Evolutionary conservation across 2,113 vertebrate species (phyloP), one percentile per base, ranked within the genome.

Genomic region (Nesospiza acunhae): DNA sequence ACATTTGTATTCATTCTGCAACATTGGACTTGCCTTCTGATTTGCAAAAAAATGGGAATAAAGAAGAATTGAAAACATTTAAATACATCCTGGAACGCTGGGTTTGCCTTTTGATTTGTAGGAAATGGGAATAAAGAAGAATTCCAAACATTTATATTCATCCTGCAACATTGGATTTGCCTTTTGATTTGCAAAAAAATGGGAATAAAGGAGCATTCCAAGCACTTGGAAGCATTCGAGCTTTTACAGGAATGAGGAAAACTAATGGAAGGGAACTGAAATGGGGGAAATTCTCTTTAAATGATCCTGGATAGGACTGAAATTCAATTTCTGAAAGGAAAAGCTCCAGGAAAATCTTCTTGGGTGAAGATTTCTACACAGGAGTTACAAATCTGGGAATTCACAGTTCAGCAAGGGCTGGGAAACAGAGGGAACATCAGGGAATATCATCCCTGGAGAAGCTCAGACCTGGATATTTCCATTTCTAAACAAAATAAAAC

Each of bases 131-230:
- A 33, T 46, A 44, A 74, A 46, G 12, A 21, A 33, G 16, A 13
- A 37, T 24, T 78, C 24, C 39, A 24, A 33, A 6, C 11, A 11
- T 55, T 42, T 42, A 4, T 2, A 7, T 16, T 0, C 33, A 70
- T 18, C 23, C 35, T 11, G 24, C 1, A 30, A 10, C 2, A 0
- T 3, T 47, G 18, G 9, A 0, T 53, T 52, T 52, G 37, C 18
- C 30, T 42, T 26, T 4, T 21, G 11, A 35, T 63, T 28, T 22
- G 19, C 0, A 22, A 49, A 49, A 49, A 49, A 49, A 50, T 19
- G 28, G 16, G 62, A 41, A 33, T 46, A 44, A 74, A 46, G 12
- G 16, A n/a, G 16, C 15, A 37, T 27, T 78, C 24, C 39, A 24
- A 33, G 6, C 7, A 4, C n/a, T 58, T 63, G 31, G 27, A 6